Evolutionary conservation across 1,140 invertebrate species (phyloP), one percentile per base, ranked within the genome.

Genomic region (Eubasilissa regina): DNA sequence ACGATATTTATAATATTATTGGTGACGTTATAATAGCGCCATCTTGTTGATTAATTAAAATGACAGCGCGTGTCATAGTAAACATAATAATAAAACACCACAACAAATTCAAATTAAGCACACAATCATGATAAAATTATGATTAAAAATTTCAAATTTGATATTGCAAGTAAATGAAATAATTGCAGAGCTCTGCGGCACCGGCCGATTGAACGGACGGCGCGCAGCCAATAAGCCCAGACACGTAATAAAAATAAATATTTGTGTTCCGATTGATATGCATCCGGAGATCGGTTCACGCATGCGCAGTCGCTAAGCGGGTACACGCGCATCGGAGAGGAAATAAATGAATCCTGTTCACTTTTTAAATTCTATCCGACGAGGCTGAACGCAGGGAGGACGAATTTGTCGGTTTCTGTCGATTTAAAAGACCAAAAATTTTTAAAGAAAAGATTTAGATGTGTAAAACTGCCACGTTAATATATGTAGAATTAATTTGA

Each of bases 191-290:
- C 48, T 48, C 48, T 58, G 72, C 51, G 1, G 25, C 13, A 4
- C 6, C 19, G 58, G n/a, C 35, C 60, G 56, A 64, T 66, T 48
- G 60, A 62, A 64, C 45, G 73, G 66, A 43, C 58, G 35, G 58
- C 47, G 4, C 73, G 10, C 74, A 43, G 66, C 66, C 44, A 78
- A 78, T 78, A 78, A 72, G 73, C 58, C 43, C 35, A 43, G 17
- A 25, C 66, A 78, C 66, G 77, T 72, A 78, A 78, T 58, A 66
- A 72, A 47, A 72, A 78, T 78, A 78, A 78, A 78, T 78, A 78
- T 73, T 70, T 68, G 47, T 19, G 66, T 6, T 44, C 21, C 45
- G 53, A 73, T 72, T 73, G 66, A 78, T 78, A 78, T 72, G 77
- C 77, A 60, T 73, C 77, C 73, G 48, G 66, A 53, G 25, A 35